Percentiles rank a stretch among this genome's conserved stretches.
Evolutionary conservation across 2,113 vertebrate species (phyloP).

Genomic region (Promerops cafer): DNA sequence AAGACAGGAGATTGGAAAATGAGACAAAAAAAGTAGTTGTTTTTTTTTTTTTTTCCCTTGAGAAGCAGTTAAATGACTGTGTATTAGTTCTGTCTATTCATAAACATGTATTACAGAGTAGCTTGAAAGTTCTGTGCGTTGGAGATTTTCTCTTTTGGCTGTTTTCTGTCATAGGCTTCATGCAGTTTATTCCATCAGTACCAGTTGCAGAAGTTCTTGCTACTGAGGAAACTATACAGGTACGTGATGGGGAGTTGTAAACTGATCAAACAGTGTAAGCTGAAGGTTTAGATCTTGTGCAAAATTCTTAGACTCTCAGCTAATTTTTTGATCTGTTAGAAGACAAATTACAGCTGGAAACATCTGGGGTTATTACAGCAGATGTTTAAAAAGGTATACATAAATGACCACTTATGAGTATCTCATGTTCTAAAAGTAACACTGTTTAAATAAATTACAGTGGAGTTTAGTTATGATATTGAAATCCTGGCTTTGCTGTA

Average conservation of each 20-base stretch:
- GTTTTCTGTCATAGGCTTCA: slow-evolving; percentile 80
- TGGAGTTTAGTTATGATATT: background rate
- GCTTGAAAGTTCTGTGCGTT: background rate
- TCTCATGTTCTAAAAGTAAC: background rate
- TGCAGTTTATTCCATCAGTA: slow-evolving; percentile 98
- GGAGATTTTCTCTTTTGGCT: background rate
- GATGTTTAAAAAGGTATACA: background rate
- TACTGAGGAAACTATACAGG: slow-evolving; percentile 98
- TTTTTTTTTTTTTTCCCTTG: rapidly evolving
- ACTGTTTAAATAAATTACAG: background rate
- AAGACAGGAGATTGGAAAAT: background rate
- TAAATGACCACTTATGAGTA: background rate
- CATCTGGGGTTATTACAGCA: background rate
- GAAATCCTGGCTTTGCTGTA: background rate
- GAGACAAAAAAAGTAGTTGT: rapidly evolving
- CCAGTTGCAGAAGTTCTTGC: slow-evolving; percentile 96
- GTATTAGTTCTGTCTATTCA: background rate
- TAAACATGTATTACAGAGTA: background rate
- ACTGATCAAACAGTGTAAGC: background rate
- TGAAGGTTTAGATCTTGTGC: background rate
- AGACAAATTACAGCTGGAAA: background rate
- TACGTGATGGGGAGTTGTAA: background rate
- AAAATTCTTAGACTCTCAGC: background rate
- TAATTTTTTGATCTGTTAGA: background rate
- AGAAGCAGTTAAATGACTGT: background rate